Percentiles rank a stretch among this genome's conserved stretches.
These are phyloP conservation scores for Salminus brasiliensis DNA, from an alignment of 2,113 vertebrate genomes.

Conservation along the genomic window DNA sequence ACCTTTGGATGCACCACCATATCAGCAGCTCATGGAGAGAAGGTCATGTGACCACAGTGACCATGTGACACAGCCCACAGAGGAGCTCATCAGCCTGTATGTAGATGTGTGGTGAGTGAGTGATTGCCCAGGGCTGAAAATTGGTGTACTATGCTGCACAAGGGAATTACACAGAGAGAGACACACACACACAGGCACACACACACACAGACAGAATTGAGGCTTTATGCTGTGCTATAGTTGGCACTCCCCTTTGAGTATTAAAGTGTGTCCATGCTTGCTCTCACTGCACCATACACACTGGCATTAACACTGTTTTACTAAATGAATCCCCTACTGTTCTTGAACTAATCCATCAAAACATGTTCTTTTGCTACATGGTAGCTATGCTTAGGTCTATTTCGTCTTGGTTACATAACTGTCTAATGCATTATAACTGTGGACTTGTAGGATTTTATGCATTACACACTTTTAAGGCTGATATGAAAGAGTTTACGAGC, in stretches of 20 bases:
- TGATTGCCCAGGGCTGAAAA: constrained; percentile 81
- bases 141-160: constrained; percentile 78
- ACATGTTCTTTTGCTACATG: background rate
- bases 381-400: too few species aligned
- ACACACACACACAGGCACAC: constrained; percentile 36
- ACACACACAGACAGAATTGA: constrained; percentile 66
- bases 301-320: constrained; percentile 54
- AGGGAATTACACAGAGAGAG: constrained; percentile 70
- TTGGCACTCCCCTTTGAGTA: constrained; percentile 72
- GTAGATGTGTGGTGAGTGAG: constrained; percentile 81
- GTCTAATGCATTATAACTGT: too few species aligned
- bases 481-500: too few species aligned
- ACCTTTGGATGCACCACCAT: constrained; percentile 50
- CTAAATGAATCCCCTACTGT: constrained; percentile 10
- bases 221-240: constrained; percentile 63
- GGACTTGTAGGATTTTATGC: too few species aligned
- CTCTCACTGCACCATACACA: constrained; percentile 59
- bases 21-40: constrained; percentile 55
- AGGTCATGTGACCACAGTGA: constrained; percentile 69
- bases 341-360: constrained; percentile 14
- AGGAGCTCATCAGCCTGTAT: constrained; percentile 81
- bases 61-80: constrained; percentile 74
- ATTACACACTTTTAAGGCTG: background rate
- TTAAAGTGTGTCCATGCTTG: constrained; percentile 65
- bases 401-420: background rate